Base-by-base conservation (phyloP, 2,113 vertebrate genomes). In the Osmerus mordax region DNA sequence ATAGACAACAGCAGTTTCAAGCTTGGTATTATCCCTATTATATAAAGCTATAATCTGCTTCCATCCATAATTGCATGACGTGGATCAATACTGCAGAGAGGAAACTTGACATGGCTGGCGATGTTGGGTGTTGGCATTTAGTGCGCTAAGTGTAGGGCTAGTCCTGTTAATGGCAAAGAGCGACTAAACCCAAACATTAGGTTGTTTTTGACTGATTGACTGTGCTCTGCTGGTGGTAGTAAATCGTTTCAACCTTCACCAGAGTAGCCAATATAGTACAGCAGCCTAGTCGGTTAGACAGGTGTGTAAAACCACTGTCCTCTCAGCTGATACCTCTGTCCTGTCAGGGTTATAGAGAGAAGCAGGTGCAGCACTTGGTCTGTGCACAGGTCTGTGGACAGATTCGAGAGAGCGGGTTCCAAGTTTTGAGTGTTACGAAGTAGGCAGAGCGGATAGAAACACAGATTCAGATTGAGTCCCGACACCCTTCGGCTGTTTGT, bases 51-150 rank as follows among this genome's bases (percentile, higher is more conserved):
- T 68, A 55, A 54, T 54, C 4, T 63, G 14, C 21, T 73, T 67
- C 66, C 72, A 80, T 65, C 32, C 73, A 69, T 59, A 23, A 67
- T 67, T 25, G 77, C 21, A 52, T 70, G 71, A 54, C 60, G 74
- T 51, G 76, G 80, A 88, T 90, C 89, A 84, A 89, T 88, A 84
- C 62, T 77, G 81, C 84, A 67, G 14, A 65, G 32, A 12, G 55
- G 59, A 56, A 25, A 21, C 74, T 59, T 76, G 77, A 67, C 63
- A 56, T 65, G 63, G 58, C 69, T 69, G 51, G 66, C 79, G 56
- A 55, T 74, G 70, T 70, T 68, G 29, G 56, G 25, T 16, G 2
- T 70, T 28, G 59, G 55, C 63, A 18, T 79, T 32, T 59, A 21
- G 47, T 65, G 4, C 70, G 58, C 76, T 67, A 8, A 36, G 41